Percentiles rank a stretch among this genome's conserved stretches.
Conservation (phyloP, 2,113 vertebrate species). For the Ivindomyrus marchei region DNA sequence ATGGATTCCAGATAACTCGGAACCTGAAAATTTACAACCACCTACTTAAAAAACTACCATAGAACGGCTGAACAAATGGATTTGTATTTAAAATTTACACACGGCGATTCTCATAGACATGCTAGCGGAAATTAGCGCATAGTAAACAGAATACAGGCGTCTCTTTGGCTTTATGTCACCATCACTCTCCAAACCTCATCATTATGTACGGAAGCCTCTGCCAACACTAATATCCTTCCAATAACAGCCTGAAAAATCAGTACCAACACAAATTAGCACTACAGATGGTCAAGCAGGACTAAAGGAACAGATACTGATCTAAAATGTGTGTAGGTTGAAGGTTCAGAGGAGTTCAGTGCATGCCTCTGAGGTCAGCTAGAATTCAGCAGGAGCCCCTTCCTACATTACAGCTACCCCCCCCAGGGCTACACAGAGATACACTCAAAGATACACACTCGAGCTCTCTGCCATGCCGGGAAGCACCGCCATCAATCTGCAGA, state of each 20-base stretch:
- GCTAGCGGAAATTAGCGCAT: neutral
- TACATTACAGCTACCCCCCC: neutral
- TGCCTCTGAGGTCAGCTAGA: neutral
- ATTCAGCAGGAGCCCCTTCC: neutral
- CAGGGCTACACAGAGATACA: neutral
- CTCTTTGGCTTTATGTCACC: neutral
- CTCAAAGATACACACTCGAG: neutral
- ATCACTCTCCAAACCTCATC: neutral
- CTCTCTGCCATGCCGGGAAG: neutral
- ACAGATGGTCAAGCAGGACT: neutral
- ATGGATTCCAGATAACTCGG: neutral
- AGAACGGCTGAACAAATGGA: neutral
- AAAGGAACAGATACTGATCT: neutral
- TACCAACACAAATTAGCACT: neutral
- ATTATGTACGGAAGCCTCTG: neutral
- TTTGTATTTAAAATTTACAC: neutral
- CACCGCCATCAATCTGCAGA: neutral
- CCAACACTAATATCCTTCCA: neutral
- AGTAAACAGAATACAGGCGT: neutral
- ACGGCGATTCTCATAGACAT: neutral
- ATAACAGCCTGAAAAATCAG: neutral
- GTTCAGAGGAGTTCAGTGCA: neutral
- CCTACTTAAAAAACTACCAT: neutral
- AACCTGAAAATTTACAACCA: neutral
- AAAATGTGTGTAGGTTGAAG: neutral